phyloP scores from a whole-genome alignment of 2,888 invertebrate species.

The Aspidiotus rigidus region DNA sequence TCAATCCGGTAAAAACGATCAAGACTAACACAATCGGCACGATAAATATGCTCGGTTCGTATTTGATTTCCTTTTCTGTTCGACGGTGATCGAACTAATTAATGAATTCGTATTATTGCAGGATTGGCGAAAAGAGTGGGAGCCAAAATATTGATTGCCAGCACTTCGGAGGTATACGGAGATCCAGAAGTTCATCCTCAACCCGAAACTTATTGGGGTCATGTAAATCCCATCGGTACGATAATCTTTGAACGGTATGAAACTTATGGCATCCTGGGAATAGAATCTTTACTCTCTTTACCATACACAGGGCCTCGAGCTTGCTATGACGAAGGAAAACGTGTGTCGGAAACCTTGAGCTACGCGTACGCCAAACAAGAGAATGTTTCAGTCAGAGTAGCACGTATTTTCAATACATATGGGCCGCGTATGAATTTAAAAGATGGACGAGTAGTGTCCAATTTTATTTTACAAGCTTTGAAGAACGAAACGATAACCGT shows the following conservation, averaged over 20 bases:
- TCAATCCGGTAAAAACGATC: slow-evolving; percentile 98
- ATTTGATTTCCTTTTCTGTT: slow-evolving; percentile 8
- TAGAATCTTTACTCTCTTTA: neutral
- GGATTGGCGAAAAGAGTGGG: slow-evolving; percentile 86
- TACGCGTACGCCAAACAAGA: slow-evolving; percentile 98
- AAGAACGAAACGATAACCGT: slow-evolving; percentile 92
- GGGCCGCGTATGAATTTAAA: slow-evolving; percentile 99
- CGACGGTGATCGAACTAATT: neutral
- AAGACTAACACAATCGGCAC: slow-evolving; percentile 97
- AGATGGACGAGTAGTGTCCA: slow-evolving; percentile 96
- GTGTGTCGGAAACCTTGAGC: slow-evolving; percentile 89
- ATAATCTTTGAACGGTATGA: neutral
- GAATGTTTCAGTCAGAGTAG: slow-evolving; percentile 86
- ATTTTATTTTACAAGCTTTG: slow-evolving; percentile 93
- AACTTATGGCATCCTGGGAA: too few species aligned
- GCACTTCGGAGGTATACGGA: slow-evolving; percentile 98
- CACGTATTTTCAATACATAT: slow-evolving; percentile 97
- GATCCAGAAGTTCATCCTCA: slow-evolving; percentile 98
- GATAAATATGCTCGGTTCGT: slow-evolving; percentile 77
- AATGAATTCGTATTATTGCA: slow-evolving; percentile 40
- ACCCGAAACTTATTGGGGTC: slow-evolving; percentile 96
- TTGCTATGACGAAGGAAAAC: slow-evolving; percentile 99
- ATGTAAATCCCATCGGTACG: slow-evolving; percentile 92
- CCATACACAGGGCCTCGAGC: slow-evolving; percentile 67
- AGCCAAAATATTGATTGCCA: slow-evolving; percentile 88